Base-by-base conservation (phyloP, 2,113 vertebrate genomes). In the Psophia crepitans region DNA sequence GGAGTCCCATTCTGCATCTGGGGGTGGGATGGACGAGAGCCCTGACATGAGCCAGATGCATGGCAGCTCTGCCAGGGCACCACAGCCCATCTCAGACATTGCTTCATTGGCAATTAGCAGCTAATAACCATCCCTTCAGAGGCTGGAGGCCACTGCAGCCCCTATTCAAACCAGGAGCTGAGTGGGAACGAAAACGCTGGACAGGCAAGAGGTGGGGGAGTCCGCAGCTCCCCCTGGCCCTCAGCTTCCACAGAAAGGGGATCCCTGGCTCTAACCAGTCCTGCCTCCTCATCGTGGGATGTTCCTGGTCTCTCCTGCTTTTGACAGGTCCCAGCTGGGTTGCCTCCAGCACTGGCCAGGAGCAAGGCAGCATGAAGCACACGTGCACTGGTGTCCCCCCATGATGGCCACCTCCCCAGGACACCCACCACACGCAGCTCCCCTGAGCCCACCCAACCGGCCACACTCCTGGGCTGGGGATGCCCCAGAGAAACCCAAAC, bases 221-320 rank as follows among this genome's bases (percentile, higher is more conserved):
- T 9, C 24, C 2, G 0, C 6, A 74, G 41, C 5, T 81, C 4
- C 5, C 1, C 14, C 16, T 12, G 11, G 18, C 48, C 58, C 82
- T 82, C 84, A 93, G 24, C 54, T 84, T 56, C 44, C 86, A 68
- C 37, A 27, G 16, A 82, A 80, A 84, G 43, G 5, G 8, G 14
- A 75, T 76, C 53, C 53, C 23, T 0, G 1, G 33, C 43, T 87
- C 32, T 53, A 53, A 53, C 15, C 70, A 14, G 3, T 39, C 46
- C 73, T 85, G 32, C 22, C 16, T 88, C 14, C 48, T 77, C 9
- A 0, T 3, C 20, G 13, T 30, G 21, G 54, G 41, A 43, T 74
- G 46, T 53, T 32, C 51, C 17, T 61, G 0, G 0, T 46, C 49
- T 14, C 56, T 63, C 32, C 60, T 54, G 51, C 10, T 27, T 51